A percentile compares a stretch with the other conserved stretches of the same genome.
phyloP scores from a whole-genome alignment of 2,113 vertebrate genomes.

The Amblyornis subalaris region DNA sequence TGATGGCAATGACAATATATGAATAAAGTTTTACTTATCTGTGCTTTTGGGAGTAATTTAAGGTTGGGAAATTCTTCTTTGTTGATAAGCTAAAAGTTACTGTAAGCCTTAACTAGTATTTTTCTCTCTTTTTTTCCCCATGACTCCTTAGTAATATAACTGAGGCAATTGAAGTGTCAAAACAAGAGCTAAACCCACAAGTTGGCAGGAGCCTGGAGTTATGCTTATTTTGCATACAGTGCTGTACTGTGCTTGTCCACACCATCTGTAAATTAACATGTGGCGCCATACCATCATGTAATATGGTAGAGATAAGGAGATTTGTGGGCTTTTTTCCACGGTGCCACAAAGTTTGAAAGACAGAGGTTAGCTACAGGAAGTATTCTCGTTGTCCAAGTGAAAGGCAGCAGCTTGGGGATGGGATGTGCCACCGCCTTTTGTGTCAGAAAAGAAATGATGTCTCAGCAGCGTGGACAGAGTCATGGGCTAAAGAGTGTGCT shows the following conservation, averaged over 20 bases:
- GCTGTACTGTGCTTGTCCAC: not conserved
- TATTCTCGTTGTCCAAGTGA: not conserved
- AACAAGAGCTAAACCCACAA: not conserved
- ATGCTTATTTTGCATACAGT: not conserved
- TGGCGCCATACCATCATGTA: not conserved
- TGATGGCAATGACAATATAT: not conserved
- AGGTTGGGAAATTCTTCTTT: not conserved
- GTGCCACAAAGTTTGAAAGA: not conserved
- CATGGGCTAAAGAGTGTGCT: not conserved
- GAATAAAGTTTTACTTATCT: not conserved
- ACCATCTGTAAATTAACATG: not conserved
- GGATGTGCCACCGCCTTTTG: not conserved
- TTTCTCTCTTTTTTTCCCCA: not conserved
- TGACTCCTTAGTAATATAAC: not conserved
- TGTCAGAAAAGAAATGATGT: not conserved
- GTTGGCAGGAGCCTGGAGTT: not conserved
- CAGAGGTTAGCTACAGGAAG: not conserved
- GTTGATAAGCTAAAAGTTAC: not conserved
- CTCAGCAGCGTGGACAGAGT: not conserved
- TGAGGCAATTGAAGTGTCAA: not conserved
- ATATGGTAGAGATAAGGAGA: not conserved
- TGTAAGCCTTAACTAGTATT: not conserved
- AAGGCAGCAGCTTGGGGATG: not conserved
- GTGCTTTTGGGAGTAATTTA: not conserved
- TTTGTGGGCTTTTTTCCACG: fast-evolving